Base-by-base conservation (phyloP, 2,888 invertebrate species). In the Colostygia pectinataria region DNA sequence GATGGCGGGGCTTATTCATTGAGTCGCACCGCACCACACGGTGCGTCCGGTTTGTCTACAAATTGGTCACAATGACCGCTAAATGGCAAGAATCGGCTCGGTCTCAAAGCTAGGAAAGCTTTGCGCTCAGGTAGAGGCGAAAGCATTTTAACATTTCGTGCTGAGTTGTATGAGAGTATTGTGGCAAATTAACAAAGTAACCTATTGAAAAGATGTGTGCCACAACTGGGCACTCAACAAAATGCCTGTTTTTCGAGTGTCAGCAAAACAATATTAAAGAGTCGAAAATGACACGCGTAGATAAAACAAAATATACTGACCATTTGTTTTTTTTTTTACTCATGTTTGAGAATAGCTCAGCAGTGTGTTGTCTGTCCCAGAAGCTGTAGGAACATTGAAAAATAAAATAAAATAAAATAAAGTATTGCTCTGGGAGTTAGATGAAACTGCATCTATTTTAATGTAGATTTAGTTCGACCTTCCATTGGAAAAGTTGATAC, bases 11-110 rank as follows among this genome's bases (percentile, higher is more conserved):
- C 49, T 57, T 72, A 68, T 70, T 76, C 78, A 83, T 74, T 83
- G 76, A 83, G 81, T 80, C 84, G 77, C 74, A 70, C 67, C 84
- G 77, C 74, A 70, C 67, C 75, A 70, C 68, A 63, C 65, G 61
- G 74, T 69, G 78, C 80, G 83, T 84, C 85, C 88, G 88, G 86
- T 81, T 82, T 76, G 73, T 78, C 78, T 77, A 77, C 80, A 80
- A 81, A 88, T 85, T 83, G 87, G 84, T 83, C 74, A 85, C 88
- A 77, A 83, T 79, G 83, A 84, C 86, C 81, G 84, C 80, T 82
- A 82, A 83, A 77, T 84, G 77, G 82, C 71, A 77, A 82, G 76
- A 79, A 80, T 78, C 65, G 74, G 69, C 73, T 71, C 71, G 64
- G 67, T 72, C 71, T 20, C 45, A 65, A 8, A 27, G 23, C 24